Evolutionary conservation across 2,797 vertebrate species (phyloP).

Genomic region (Catamblyrhynchus diadema): DNA sequence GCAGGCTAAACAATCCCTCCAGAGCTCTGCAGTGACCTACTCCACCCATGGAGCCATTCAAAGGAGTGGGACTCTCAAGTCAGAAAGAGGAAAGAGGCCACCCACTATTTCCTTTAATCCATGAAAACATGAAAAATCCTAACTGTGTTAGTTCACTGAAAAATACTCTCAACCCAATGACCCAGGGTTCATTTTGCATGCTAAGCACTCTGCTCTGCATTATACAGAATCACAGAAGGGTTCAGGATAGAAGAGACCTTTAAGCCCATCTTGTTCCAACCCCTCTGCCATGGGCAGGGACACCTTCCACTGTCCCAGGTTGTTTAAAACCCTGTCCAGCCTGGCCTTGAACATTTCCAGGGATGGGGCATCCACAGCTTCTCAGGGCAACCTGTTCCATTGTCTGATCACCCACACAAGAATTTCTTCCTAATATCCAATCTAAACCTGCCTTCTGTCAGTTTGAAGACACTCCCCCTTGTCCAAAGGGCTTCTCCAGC

Average conservation of each 20-base stretch:
- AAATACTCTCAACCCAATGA: neutral
- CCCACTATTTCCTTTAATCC: neutral
- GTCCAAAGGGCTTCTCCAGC: neutral
- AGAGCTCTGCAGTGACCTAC: neutral
- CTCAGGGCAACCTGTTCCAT: neutral
- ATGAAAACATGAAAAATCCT: neutral
- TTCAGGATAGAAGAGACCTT: neutral
- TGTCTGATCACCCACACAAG: neutral
- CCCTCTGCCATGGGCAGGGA: neutral
- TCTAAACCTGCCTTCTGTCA: neutral
- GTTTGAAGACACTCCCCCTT: neutral
- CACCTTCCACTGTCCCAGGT: neutral
- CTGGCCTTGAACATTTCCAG: neutral
- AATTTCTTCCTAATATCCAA: neutral
- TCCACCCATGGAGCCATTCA: neutral
- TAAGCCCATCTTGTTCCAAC: neutral
- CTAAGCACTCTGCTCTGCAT: neutral
- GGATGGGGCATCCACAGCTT: neutral
- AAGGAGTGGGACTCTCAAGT: neutral
- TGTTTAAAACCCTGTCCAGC: neutral
- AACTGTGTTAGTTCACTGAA: neutral
- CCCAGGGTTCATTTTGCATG: neutral
- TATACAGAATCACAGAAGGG: neutral
- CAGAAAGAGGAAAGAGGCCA: neutral
- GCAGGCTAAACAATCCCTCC: neutral